phyloP scores from a whole-genome alignment of 2,797 vertebrate species.

The Alca torda region DNA sequence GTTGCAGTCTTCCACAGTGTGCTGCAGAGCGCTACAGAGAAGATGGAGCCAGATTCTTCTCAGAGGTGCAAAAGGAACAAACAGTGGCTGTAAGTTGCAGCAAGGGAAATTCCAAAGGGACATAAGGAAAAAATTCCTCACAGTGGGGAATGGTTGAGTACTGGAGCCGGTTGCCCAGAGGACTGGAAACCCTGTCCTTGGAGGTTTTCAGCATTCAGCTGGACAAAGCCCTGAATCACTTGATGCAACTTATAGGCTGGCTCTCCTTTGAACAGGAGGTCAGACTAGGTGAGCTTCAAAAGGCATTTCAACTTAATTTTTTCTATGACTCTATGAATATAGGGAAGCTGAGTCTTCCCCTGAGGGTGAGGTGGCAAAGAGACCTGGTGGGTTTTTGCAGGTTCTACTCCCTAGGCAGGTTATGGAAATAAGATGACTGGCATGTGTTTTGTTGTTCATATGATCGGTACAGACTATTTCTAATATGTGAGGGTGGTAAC shows the following conservation, averaged over 20 bases:
- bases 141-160: background rate
- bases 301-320: background rate
- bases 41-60: background rate
- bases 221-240: background rate
- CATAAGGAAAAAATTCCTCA: background rate
- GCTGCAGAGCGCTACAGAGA: background rate
- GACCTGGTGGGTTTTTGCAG: background rate
- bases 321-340: background rate
- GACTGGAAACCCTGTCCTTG: background rate
- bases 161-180: background rate
- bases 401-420: background rate
- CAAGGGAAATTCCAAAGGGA: background rate
- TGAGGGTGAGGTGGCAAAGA: background rate
- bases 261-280: background rate
- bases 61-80: background rate
- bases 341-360: background rate
- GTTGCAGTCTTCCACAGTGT: background rate
- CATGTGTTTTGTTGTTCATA: background rate
- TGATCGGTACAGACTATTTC: background rate
- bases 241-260: background rate
- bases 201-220: background rate
- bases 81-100: background rate
- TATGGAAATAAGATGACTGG: background rate
- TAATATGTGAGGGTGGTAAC: background rate
- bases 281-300: background rate